A percentile compares a stretch with the other conserved stretches of the same genome.
Conservation (phyloP, 2,113 vertebrate genomes). For the Stigmatopora nigra region DNA sequence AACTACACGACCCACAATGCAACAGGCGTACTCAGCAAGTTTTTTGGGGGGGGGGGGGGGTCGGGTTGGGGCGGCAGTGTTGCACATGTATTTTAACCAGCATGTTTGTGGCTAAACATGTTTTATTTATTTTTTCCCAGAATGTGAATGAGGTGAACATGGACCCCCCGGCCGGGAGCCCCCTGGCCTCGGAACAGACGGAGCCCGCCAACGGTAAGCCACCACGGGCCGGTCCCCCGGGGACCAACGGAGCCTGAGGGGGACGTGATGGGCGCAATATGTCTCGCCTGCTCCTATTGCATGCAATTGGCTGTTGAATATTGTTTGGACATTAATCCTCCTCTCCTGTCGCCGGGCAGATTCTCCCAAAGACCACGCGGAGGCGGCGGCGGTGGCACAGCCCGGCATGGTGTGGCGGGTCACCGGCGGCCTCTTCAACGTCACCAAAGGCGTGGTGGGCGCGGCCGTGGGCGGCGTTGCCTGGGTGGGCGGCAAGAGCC, state of each 20-base stretch:
- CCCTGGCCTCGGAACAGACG: constrained; percentile 35
- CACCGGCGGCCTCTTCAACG: constrained; percentile 69
- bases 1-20: too few relatives aligned
- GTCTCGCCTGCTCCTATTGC: not conserved
- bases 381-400: not conserved
- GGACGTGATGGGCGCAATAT: constrained; percentile 34
- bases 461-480: constrained; percentile 71
- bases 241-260: constrained; percentile 10
- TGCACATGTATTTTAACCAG: too few relatives aligned
- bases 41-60: too few relatives aligned
- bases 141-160: constrained; percentile 58
- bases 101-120: not conserved
- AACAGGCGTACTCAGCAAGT: too few relatives aligned
- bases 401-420: constrained; percentile 70
- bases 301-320: too few relatives aligned
- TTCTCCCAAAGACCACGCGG: constrained; percentile 58
- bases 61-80: too few relatives aligned
- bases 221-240: not conserved
- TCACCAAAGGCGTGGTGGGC: constrained; percentile 70
- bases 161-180: constrained; percentile 55
- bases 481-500: constrained; percentile 74
- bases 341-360: constrained; percentile 25
- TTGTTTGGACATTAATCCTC: too few relatives aligned
- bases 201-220: constrained; percentile 50
- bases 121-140: constrained; percentile 33